Evolutionary conservation across 53 echinoderm and acorn worm species (phyloP).

Genomic region (Echinometra lucunter): DNA sequence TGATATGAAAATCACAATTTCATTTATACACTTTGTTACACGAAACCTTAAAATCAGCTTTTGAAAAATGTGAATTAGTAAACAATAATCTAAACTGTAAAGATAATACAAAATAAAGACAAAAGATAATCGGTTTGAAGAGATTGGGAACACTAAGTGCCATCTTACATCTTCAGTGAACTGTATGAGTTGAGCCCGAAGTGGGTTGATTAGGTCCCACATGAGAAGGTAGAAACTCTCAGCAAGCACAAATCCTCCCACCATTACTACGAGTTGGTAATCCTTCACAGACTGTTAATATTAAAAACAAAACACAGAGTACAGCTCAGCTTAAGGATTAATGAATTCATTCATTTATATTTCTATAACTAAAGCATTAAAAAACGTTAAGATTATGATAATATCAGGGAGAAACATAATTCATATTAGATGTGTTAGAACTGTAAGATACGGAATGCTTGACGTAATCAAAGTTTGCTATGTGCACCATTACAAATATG

Average conservation of each 20-base stretch:
- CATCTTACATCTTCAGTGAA: constrained; percentile 66
- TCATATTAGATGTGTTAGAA: too few species aligned
- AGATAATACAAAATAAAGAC: too few species aligned
- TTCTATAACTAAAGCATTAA: background rate
- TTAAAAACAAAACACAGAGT: background rate
- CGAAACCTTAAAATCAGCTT: too few species aligned
- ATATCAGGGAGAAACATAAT: too few species aligned
- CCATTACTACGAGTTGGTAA: constrained; percentile 77
- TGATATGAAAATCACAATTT: too few species aligned
- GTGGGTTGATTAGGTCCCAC: constrained; percentile 73
- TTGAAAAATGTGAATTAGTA: too few species aligned
- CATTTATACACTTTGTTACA: too few species aligned
- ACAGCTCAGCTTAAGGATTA: background rate
- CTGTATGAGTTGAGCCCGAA: constrained; percentile 33
- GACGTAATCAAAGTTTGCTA: too few species aligned
- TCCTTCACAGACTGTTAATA: constrained; percentile 77
- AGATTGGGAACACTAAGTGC: background rate
- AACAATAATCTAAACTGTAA: too few species aligned
- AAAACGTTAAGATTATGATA: background rate
- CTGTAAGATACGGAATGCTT: too few species aligned
- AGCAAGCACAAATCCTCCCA: constrained; percentile 68
- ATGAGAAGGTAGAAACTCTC: constrained; percentile 72
- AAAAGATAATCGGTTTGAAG: background rate
- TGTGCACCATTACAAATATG: too few species aligned
- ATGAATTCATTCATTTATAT: background rate